These are phyloP conservation scores for Lithodes maja DNA, from an alignment of 2,888 invertebrate species.

Conservation along the genomic window DNA sequence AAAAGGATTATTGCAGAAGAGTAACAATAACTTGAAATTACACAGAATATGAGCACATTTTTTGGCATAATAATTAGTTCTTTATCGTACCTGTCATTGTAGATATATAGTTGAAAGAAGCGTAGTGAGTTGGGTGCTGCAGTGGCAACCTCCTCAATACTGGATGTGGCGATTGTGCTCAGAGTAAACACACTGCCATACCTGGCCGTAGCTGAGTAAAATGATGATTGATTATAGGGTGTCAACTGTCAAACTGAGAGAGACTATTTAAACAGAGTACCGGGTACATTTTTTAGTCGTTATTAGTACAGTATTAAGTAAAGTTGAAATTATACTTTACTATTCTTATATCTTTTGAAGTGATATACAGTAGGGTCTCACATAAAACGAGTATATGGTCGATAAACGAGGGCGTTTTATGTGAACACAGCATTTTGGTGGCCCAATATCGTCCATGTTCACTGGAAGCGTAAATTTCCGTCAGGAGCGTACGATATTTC, in stretches of 20 bases:
- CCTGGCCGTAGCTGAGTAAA: constrained; percentile 83
- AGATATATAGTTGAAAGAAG: constrained; percentile 96
- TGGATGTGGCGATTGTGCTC: constrained; percentile 90
- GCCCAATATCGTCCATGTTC: no score
- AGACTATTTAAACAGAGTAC: background rate
- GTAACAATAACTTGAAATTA: background rate
- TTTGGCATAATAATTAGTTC: background rate
- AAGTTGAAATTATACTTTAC: background rate
- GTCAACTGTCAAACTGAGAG: background rate
- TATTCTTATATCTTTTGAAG: background rate
- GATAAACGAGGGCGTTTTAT: no score
- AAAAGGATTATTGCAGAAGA: background rate
- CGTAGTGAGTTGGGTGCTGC: constrained; percentile 85
- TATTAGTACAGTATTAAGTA: constrained; percentile 7
- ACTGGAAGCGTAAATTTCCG: no score
- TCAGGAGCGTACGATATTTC: no score
- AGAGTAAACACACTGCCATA: constrained; percentile 86
- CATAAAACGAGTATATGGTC: no score
- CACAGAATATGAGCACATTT: background rate
- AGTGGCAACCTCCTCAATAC: constrained; percentile 89
- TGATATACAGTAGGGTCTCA: no score
- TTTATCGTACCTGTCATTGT: constrained; percentile 82
- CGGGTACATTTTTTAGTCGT: background rate
- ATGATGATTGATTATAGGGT: background rate
- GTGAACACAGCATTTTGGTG: no score